Evolutionary conservation across 2,113 vertebrate genomes (phyloP), one percentile per base, ranked within the genome.

Genomic region (Potamarius usumacintae): DNA sequence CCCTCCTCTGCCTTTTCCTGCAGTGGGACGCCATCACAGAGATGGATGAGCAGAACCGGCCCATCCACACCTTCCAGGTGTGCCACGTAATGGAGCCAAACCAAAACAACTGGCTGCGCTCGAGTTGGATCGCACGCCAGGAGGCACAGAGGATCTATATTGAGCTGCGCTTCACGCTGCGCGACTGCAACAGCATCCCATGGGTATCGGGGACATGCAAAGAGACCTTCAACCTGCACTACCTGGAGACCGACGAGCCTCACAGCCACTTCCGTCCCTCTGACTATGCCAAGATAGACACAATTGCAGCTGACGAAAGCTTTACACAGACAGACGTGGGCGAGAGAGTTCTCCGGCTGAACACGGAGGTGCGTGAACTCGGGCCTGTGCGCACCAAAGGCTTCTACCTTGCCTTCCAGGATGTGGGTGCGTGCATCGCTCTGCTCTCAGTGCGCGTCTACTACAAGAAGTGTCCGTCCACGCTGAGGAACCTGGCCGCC

Each of bases 21-120:
- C 92, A 99, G 98, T 99, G 98, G 98, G 98, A 99, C 87, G 96
- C 97, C 83, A 99, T 99, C 93, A 99, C 97, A 88, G 98, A 99
- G 94, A 99, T 99, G 97, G 98, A 99, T 91, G 97, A 99, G 90
- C 97, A 97, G 90, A 99, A 99, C 92, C 95, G 95, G 76, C 98
- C 98, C 85, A 99, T 99, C 90, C 98, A 99, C 88, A 99, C 98
- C 0, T 99, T 99, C 92, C 98, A 99, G 93, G 98, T 99, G 62
- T 99, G 98, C 91, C 98, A 99, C 0, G 98, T 99, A 62, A 99
- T 99, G 97, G 98, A 99, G 88, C 96, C 97, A 67, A 99, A 98
- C 93, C 98, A 99, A 91, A 99, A 99, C 96, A 99, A 99, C 95
- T 99, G 98, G 98, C 96, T 99, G 74, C 95, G 96, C 30, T 98